phyloP scores from a whole-genome alignment of 2,888 invertebrate genomes.

The Tetragonisca angustula region DNA sequence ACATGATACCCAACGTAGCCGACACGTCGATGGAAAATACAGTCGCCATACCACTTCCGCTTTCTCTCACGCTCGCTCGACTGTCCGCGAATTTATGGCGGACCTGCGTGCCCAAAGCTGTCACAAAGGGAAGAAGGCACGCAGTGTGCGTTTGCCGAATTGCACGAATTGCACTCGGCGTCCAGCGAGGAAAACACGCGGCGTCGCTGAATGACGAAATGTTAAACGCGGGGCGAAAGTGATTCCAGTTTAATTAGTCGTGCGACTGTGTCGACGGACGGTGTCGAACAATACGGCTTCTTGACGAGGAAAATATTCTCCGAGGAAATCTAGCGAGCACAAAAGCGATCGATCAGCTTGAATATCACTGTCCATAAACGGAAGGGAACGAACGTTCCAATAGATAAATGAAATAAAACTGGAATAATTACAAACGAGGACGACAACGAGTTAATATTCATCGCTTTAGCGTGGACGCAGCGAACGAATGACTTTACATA shows the following conservation, averaged over 20 bases:
- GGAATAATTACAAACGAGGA: background rate
- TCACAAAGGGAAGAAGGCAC: background rate
- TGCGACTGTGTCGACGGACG: background rate
- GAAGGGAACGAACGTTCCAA: background rate
- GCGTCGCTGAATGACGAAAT: background rate
- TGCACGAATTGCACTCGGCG: background rate
- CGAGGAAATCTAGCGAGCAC: background rate
- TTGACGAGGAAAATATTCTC: background rate
- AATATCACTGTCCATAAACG: background rate
- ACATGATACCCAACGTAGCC: conserved; percentile 68
- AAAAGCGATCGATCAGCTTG: background rate
- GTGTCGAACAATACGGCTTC: background rate
- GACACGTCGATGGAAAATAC: conserved; percentile 59
- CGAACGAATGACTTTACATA: conserved; percentile 6
- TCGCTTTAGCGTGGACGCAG: background rate
- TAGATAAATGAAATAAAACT: background rate
- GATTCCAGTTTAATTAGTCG: background rate
- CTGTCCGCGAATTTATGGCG: conserved; percentile 1
- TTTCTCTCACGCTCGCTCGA: conserved; percentile 11
- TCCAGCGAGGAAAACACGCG: background rate
- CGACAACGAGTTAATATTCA: conserved; percentile 32
- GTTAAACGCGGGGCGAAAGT: background rate
- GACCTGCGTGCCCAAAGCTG: background rate
- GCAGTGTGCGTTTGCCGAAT: background rate
- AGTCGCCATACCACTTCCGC: conserved; percentile 22